These are phyloP conservation scores for Dichetophora obliterata DNA, from an alignment of 2,888 invertebrate species.

Conservation along the genomic window DNA sequence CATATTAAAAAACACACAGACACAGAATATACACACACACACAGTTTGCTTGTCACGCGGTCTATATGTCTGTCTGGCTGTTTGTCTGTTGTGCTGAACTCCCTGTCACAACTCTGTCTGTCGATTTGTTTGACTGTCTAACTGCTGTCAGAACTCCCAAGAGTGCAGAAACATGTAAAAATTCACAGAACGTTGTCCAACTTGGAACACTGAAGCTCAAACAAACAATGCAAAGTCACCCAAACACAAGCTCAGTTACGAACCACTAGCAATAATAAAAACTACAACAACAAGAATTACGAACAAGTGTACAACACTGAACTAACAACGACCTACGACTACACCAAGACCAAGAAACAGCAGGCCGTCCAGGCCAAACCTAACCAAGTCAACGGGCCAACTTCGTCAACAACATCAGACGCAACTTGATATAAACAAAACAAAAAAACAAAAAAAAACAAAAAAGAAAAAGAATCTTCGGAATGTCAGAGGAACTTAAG, in stretches of 20 bases:
- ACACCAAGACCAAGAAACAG: conserved; percentile 29
- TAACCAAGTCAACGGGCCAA: background rate
- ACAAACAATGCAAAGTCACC: background rate
- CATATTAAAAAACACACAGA: background rate
- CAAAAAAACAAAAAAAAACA: background rate
- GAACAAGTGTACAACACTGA: conserved; percentile 38
- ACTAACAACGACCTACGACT: conserved; percentile 38
- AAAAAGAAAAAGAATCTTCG: conserved; percentile 30
- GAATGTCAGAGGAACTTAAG: conserved; percentile 2
- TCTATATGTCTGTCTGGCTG: background rate
- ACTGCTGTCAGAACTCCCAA: conserved; percentile 15
- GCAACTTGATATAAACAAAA: conserved; percentile 1
- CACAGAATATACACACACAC: background rate
- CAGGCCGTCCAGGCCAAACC: background rate
- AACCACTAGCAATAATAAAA: background rate
- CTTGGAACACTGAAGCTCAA: background rate
- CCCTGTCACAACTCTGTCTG: background rate
- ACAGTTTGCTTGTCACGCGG: conserved; percentile 8
- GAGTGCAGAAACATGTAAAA: conserved; percentile 10
- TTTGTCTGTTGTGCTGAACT: background rate
- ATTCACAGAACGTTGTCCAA: background rate
- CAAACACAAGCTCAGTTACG: background rate
- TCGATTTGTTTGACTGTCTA: background rate
- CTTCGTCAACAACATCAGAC: background rate
- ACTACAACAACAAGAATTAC: background rate